Percentiles rank a stretch among this genome's conserved stretches.
Conservation (phyloP, 2,113 vertebrate species). For the Merops nubicus region DNA sequence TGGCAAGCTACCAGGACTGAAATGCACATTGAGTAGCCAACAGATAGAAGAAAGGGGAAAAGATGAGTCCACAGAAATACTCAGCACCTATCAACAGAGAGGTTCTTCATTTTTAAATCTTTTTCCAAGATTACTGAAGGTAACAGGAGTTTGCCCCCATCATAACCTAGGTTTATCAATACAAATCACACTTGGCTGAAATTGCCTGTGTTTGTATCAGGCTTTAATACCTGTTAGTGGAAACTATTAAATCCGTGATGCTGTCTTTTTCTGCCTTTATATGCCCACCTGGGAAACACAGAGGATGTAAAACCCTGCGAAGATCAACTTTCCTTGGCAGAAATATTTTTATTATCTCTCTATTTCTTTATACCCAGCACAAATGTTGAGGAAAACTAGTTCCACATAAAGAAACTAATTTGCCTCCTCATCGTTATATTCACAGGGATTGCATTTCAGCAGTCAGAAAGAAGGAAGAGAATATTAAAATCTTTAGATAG, state of each 20-base stretch:
- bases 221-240: background rate
- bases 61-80: background rate
- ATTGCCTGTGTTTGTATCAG: background rate
- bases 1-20: background rate
- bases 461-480: background rate
- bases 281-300: constrained; percentile 47
- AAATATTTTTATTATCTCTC: constrained; percentile 60
- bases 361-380: constrained; percentile 20
- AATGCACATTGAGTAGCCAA: background rate
- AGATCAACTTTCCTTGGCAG: constrained; percentile 46
- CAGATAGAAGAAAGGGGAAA: background rate
- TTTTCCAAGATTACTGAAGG: background rate
- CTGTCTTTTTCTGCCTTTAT: constrained; percentile 4
- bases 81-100: background rate
- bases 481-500: constrained; percentile 53
- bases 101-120: background rate
- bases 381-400: constrained; percentile 9
- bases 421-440: background rate
- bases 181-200: background rate
- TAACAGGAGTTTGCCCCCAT: background rate
- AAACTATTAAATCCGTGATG: background rate
- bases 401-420: constrained; percentile 47
- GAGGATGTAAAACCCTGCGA: constrained; percentile 36
- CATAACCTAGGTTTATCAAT: background rate
- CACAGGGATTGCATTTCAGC: constrained; percentile 11